Evolutionary conservation across 1,140 invertebrate species (phyloP).

Genomic region (Helicorthomorpha holstii): DNA sequence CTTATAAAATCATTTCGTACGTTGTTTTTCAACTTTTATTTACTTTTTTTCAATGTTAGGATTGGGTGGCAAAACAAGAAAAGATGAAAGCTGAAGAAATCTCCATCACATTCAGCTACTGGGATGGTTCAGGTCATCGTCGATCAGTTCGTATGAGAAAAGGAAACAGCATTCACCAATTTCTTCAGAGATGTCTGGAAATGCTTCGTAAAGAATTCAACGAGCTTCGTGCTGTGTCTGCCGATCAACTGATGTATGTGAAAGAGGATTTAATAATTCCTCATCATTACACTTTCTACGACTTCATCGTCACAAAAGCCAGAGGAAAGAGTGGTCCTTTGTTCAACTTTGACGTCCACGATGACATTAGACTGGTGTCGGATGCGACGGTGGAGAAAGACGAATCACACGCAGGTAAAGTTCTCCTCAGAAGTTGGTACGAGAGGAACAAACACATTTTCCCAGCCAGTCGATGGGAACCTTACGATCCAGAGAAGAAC

Average conservation of each 20-base stretch:
- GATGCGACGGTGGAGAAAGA: slow-evolving; percentile 95
- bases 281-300: slow-evolving; percentile 98
- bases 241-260: slow-evolving; percentile 98
- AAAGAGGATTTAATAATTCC: slow-evolving; percentile 98
- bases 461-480: slow-evolving; percentile 97
- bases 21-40: too few species aligned
- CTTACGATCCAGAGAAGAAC: slow-evolving; percentile 94
- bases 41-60: too few species aligned
- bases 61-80: slow-evolving; percentile 92
- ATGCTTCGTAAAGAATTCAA: slow-evolving; percentile 90
- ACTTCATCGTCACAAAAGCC: slow-evolving; percentile 93
- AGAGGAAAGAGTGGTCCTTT: slow-evolving; percentile 96
- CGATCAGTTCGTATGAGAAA: slow-evolving; percentile 83
- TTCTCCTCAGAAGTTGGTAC: slow-evolving; percentile 83
- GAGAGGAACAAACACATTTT: slow-evolving; percentile 99
- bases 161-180: slow-evolving; percentile 96
- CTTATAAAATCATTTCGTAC: too few species aligned
- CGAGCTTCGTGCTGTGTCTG: slow-evolving; percentile 87
- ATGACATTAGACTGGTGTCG: slow-evolving; percentile 83
- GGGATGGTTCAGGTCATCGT: slow-evolving; percentile 99
- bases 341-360: slow-evolving; percentile 94
- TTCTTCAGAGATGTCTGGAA: slow-evolving; percentile 71
- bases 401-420: slow-evolving; percentile 95
- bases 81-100: slow-evolving; percentile 96
- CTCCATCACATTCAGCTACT: slow-evolving; percentile 97